Base-by-base conservation (phyloP, 2,888 invertebrate species). In the Hetaerina titia region DNA sequence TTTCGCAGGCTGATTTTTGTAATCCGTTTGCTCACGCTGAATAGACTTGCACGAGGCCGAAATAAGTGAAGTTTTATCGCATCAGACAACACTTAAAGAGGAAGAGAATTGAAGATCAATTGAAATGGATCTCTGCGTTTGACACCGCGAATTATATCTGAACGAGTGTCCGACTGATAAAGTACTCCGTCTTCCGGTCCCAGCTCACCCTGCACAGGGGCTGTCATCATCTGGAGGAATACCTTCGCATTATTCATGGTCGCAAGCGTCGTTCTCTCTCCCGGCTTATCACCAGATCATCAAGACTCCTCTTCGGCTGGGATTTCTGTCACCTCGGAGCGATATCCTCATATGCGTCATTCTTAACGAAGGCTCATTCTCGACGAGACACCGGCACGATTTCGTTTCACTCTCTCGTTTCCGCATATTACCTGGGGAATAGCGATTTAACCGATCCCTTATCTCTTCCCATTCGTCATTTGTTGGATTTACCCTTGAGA, bases 311-410 rank as follows among this genome's bases (percentile, higher is more conserved):
- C 81, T 11, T 25, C 31, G 81, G 81, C 13, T 31, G 81, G 81
- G 81, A 81, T 81, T 81, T 81, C 81, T 81, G 81, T 81, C 81
- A 81, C 81, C 11, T 22, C 2, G 81, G 31, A 81, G 25, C 13
- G 31, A 81, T 81, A 4, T n/a, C 81, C 81, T 25, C 81, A 31
- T 15, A 81, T 81, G 81, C 81, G 31, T 81, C 81, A 22, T 81
- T 81, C 81, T 81, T 81, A 81, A 81, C 81, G 81, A 81, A 31
- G 81, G 81, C 81, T 81, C 81, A 31, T 31, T 31, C 8, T 81
- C 25, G 81, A 19, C 31, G 81, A 31, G 31, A 25, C 25, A 25
- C 31, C 25, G 13, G 13, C 31, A 11, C 25, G 31, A 31, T 31
- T 81, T 13, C 15, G 9, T 81, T 9, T 81, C 81, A 81, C 31